Conservation (phyloP, 2,113 vertebrate genomes). For the Ailurus styani region DNA sequence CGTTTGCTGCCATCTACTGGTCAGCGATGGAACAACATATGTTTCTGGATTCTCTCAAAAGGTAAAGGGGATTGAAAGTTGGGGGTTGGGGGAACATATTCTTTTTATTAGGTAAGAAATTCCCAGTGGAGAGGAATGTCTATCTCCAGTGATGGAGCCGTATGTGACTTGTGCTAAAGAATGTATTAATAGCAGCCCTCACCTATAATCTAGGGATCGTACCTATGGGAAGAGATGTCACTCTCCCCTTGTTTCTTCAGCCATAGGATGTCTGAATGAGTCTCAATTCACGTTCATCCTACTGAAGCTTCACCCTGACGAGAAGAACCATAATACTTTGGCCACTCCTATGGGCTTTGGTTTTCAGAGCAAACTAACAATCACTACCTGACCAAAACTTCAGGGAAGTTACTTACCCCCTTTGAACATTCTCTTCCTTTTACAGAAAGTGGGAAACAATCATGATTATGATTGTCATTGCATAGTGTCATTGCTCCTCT, state of each 20-base stretch:
- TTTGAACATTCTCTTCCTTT: neutral
- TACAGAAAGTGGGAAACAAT: neutral
- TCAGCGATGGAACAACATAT: rapidly evolving
- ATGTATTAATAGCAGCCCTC: neutral
- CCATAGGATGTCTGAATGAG: neutral
- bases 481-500: neutral
- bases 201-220: neutral
- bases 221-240: neutral
- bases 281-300: neutral
- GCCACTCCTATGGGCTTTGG: neutral
- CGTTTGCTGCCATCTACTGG: slow-evolving; percentile 84
- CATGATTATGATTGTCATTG: neutral
- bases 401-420: neutral
- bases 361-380: neutral
- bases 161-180: neutral
- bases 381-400: neutral
- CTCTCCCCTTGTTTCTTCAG: neutral
- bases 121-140: neutral
- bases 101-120: neutral
- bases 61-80: neutral
- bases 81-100: neutral
- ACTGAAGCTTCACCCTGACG: neutral
- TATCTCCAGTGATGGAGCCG: neutral
- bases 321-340: neutral
- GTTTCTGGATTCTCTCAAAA: neutral